These are phyloP conservation scores for Tachystola acroxantha DNA, from an alignment of 2,888 invertebrate species.

Conservation along the genomic window DNA sequence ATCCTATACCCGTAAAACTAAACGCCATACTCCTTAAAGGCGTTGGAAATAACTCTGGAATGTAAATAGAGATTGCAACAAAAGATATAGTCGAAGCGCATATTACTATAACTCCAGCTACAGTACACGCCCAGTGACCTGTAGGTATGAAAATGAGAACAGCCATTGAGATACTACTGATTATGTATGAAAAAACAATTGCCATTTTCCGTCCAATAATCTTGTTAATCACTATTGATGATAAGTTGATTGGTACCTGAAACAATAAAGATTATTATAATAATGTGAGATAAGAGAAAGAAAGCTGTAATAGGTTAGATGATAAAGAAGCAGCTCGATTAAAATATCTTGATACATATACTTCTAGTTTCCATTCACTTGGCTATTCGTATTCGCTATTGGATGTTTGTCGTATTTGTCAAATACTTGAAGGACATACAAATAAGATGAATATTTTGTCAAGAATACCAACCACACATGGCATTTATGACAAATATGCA, in stretches of 20 bases:
- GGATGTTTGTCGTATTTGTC: no score
- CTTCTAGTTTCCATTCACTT: no score
- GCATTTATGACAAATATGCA: no score
- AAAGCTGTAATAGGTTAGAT: no score
- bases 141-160: slow-evolving; percentile 28
- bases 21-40: slow-evolving; percentile 47
- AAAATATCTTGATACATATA: no score
- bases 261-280: slow-evolving; percentile 21
- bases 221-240: slow-evolving; percentile 32
- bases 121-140: slow-evolving; percentile 26
- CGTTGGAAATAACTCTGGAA: slow-evolving; percentile 49
- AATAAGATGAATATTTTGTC: no score
- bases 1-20: slow-evolving; percentile 34
- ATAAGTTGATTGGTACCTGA: slow-evolving; percentile 31
- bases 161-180: slow-evolving; percentile 29
- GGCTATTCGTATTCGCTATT: no score
- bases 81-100: slow-evolving; percentile 24
- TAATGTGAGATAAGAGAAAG: no score
- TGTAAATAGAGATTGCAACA: slow-evolving; percentile 31
- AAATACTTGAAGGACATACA: no score
- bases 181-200: slow-evolving; percentile 18
- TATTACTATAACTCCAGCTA: slow-evolving; percentile 31
- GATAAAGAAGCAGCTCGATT: no score
- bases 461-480: no score
- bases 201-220: slow-evolving; percentile 31